Conservation (phyloP, 2,888 invertebrate genomes). For the Mongoloraphidia duomilia region DNA sequence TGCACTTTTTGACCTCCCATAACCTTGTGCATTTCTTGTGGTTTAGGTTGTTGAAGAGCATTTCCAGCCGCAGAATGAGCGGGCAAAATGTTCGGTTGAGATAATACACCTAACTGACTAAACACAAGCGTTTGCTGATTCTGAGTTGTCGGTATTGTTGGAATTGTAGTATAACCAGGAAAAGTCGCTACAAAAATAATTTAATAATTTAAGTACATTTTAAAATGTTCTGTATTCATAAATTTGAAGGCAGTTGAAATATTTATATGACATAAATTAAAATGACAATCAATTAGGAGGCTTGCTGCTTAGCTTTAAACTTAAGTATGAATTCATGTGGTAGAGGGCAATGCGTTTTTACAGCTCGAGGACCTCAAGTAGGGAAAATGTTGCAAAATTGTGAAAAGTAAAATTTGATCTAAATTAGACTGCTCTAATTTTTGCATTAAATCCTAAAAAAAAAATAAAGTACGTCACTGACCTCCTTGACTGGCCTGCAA, state of each 20-base stretch:
- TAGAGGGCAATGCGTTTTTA: too few species aligned
- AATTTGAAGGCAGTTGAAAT: neutral
- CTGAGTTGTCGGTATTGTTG: slow-evolving; percentile 62
- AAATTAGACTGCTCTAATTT: too few species aligned
- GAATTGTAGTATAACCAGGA: slow-evolving; percentile 66
- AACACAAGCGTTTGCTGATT: slow-evolving; percentile 61
- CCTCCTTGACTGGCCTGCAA: slow-evolving; percentile 47
- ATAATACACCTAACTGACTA: slow-evolving; percentile 54
- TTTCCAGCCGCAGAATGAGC: slow-evolving; percentile 39
- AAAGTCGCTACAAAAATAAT: slow-evolving; percentile 35
- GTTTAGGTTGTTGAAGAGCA: slow-evolving; percentile 38
- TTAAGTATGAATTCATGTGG: too few species aligned
- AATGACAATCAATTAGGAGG: too few species aligned
- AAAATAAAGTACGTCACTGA: slow-evolving; percentile 22
- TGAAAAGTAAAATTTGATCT: too few species aligned
- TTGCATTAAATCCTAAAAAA: neutral
- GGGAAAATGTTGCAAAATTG: too few species aligned
- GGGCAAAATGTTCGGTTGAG: slow-evolving; percentile 50
- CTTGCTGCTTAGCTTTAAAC: too few species aligned
- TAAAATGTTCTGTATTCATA: neutral
- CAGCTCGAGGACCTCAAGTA: too few species aligned
- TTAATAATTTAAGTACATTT: neutral
- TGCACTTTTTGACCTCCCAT: slow-evolving; percentile 33
- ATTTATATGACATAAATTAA: too few species aligned
- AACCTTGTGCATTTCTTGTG: slow-evolving; percentile 51